These are phyloP conservation scores for Linnaemya tessellans DNA, from an alignment of 2,888 invertebrate species.

Conservation along the genomic window DNA sequence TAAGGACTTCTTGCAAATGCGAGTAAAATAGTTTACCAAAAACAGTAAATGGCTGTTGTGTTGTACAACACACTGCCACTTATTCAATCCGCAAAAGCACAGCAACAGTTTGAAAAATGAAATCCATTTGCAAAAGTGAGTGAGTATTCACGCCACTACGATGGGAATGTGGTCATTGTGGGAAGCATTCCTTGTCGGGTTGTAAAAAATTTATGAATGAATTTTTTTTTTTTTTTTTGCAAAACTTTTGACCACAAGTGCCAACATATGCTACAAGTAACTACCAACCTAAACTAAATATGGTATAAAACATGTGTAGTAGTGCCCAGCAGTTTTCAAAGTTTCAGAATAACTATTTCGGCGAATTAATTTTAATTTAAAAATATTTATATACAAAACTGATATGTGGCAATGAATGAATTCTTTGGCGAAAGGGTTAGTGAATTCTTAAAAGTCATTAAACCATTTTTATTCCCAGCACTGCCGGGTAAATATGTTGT, in stretches of 20 bases:
- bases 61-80: background rate
- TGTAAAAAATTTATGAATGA: conserved; percentile 53
- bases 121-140: conserved; percentile 14
- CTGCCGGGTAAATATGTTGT: background rate
- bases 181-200: conserved; percentile 6
- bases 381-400: background rate
- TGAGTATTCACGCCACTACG: background rate
- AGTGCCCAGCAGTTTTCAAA: conserved; percentile 8
- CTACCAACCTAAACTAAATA: background rate
- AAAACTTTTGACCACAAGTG: conserved; percentile 30
- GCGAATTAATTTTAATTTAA: background rate
- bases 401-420: background rate
- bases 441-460: background rate
- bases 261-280: conserved; percentile 19
- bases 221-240: conserved; percentile 1
- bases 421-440: no score
- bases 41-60: background rate
- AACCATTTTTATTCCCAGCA: background rate
- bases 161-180: conserved; percentile 32
- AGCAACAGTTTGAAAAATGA: conserved; percentile 24
- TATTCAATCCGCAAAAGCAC: background rate
- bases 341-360: background rate
- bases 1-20: conserved; percentile 21
- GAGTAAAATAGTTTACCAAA: conserved; percentile 18
- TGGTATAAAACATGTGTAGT: background rate